These are phyloP conservation scores for Pentamera pediparva DNA, from an alignment of 53 echinoderm and acorn worm genomes.

Conservation along the genomic window DNA sequence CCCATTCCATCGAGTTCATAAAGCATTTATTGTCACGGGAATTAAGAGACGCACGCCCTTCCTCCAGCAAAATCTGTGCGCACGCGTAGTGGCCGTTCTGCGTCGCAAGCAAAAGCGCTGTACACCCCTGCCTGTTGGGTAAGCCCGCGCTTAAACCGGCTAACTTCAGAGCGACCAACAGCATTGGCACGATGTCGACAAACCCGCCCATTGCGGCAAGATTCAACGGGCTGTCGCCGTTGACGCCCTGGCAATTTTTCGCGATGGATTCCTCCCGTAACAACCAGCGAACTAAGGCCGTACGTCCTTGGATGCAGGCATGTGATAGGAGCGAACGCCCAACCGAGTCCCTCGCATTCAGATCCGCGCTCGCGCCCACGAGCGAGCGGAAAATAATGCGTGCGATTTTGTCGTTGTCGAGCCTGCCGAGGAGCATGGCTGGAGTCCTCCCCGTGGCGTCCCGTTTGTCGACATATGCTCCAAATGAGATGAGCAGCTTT, in stretches of 20 bases:
- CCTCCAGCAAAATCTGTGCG: constrained; percentile 64
- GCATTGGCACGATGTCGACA: constrained; percentile 45
- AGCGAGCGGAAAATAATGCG: constrained; percentile 57
- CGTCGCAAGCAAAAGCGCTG: constrained; percentile 84
- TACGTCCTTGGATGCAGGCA: constrained; percentile 62
- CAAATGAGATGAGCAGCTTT: constrained; percentile 69
- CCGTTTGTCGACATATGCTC: constrained; percentile 65
- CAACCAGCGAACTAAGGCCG: constrained; percentile 46
- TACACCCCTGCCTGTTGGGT: constrained; percentile 78
- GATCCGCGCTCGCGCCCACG: constrained; percentile 46
- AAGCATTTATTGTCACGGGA: constrained; percentile 82
- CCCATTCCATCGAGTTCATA: constrained; percentile 94
- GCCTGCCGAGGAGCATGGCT: constrained; percentile 60
- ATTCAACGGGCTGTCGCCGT: constrained; percentile 85
- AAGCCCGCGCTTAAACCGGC: constrained; percentile 67
- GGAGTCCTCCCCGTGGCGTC: constrained; percentile 73
- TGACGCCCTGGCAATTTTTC: constrained; percentile 65
- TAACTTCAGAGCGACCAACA: constrained; percentile 51
- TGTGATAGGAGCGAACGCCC: constrained; percentile 72
- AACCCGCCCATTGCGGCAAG: constrained; percentile 69
- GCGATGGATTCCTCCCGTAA: constrained; percentile 58
- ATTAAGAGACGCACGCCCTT: constrained; percentile 70
- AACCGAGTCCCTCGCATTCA: constrained; percentile 58
- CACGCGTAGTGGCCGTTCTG: constrained; percentile 86
- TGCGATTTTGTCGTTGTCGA: constrained; percentile 56